A percentile compares a stretch with the other conserved stretches of the same genome.
Evolutionary conservation across 2,888 invertebrate species (phyloP).

Genomic region (Ectropis crepuscularia): DNA sequence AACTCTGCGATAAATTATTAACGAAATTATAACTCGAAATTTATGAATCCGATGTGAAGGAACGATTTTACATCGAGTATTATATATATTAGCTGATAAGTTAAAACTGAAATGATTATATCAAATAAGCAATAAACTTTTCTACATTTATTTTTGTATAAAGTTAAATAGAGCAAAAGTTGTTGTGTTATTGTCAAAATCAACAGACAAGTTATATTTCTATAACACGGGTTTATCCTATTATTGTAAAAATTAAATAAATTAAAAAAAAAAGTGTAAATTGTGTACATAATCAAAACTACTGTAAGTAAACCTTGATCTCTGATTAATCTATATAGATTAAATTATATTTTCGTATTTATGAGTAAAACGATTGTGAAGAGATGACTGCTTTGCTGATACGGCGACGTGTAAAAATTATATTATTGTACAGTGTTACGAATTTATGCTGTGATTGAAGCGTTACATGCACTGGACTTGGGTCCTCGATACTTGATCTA

Average conservation of each 20-base stretch:
- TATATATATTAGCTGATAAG: conserved; percentile 4
- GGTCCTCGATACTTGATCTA: background rate
- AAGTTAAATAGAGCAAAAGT: conserved; percentile 38
- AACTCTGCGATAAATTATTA: conserved; percentile 1
- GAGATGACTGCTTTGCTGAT: conserved; percentile 66
- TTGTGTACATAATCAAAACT: conserved; percentile 41
- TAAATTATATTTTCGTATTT: conserved; percentile 81
- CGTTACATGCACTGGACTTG: conserved; percentile 48
- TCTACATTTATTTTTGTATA: conserved; percentile 45
- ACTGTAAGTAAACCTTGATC: conserved; percentile 71
- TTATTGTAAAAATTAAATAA: conserved; percentile 55
- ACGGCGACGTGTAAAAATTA: conserved; percentile 63
- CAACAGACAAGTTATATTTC: conserved; percentile 22
- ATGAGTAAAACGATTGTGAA: conserved; percentile 49
- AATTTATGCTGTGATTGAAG: conserved; percentile 62
- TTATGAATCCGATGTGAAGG: background rate
- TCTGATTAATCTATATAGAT: conserved; percentile 71
- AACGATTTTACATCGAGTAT: conserved; percentile 20
- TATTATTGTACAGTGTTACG: conserved; percentile 79
- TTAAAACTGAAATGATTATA: conserved; percentile 6
- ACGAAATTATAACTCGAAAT: conserved; percentile 8
- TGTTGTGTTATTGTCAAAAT: conserved; percentile 6
- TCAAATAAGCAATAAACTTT: conserved; percentile 42
- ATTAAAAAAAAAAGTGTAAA: conserved; percentile 32
- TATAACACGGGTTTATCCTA: conserved; percentile 63